Percentiles rank a stretch among this genome's conserved stretches.
phyloP scores from a whole-genome alignment of 2,888 invertebrate species.

The Apamea crenata region DNA sequence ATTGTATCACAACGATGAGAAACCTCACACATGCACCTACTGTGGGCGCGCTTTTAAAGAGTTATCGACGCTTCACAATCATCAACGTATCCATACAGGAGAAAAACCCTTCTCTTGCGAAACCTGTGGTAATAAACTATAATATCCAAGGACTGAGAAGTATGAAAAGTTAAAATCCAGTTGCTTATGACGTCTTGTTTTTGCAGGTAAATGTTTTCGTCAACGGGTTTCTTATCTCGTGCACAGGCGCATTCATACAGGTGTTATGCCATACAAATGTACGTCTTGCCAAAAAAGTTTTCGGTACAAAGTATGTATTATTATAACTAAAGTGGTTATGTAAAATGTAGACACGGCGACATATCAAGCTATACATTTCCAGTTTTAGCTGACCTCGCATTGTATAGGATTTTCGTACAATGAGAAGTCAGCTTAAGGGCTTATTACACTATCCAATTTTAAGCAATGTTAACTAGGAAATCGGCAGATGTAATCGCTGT shows the following conservation, averaged over 20 bases:
- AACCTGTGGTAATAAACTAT: constrained; percentile 92
- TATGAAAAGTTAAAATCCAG: not conserved
- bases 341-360: not conserved
- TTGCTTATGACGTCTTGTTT: constrained; percentile 9
- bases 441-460: no score
- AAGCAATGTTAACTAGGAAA: no score
- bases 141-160: not conserved
- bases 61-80: constrained; percentile 96
- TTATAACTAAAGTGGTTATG: not conserved
- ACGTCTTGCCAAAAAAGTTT: constrained; percentile 95
- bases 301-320: constrained; percentile 92
- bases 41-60: constrained; percentile 96
- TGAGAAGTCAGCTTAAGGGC: not conserved
- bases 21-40: constrained; percentile 93
- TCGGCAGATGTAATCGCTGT: no score
- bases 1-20: constrained; percentile 96
- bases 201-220: constrained; percentile 95
- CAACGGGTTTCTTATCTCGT: constrained; percentile 96
- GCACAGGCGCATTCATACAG: constrained; percentile 95
- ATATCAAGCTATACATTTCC: not conserved
- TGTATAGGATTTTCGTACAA: not conserved
- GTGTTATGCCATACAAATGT: constrained; percentile 96
- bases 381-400: not conserved
- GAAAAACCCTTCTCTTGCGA: constrained; percentile 97
- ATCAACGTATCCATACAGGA: constrained; percentile 95